Evolutionary conservation across 2,888 invertebrate genomes (phyloP).

Genomic region (Drosophila tripunctata): DNA sequence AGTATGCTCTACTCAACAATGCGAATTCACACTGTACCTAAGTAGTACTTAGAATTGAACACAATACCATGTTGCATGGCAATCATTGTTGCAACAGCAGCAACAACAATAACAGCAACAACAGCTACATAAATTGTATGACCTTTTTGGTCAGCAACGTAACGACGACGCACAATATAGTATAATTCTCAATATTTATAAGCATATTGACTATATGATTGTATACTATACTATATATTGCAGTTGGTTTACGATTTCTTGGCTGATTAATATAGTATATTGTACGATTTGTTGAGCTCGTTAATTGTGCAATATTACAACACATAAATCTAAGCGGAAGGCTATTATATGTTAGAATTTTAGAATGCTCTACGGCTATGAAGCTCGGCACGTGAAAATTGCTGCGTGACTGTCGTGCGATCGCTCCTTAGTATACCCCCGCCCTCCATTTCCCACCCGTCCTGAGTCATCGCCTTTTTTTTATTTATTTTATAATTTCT

Average conservation of each 20-base stretch:
- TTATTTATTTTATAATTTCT: conserved; percentile 9
- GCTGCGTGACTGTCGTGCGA: conserved; percentile 56
- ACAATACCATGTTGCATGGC: conserved; percentile 30
- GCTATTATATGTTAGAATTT: conserved; percentile 52
- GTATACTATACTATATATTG: conserved; percentile 15
- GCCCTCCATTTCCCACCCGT: background rate
- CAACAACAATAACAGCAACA: conserved; percentile 7
- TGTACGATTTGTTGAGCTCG: conserved; percentile 34
- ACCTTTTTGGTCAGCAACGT: conserved; percentile 71
- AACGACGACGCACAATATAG: conserved; percentile 65
- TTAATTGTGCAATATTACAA: conserved; percentile 52
- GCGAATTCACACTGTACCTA: background rate
- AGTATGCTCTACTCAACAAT: background rate
- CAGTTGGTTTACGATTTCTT: conserved; percentile 21
- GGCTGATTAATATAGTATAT: conserved; percentile 45
- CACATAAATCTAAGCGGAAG: conserved; percentile 65
- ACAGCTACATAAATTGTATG: conserved; percentile 50
- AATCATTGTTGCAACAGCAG: conserved; percentile 38
- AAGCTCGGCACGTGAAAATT: conserved; percentile 62
- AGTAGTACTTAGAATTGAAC: conserved; percentile 21
- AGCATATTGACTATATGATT: background rate
- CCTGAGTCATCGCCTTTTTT: background rate
- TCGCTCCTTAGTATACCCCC: background rate
- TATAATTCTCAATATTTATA: conserved; percentile 8
- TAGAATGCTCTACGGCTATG: conserved; percentile 46